Base-by-base conservation (phyloP, 2,113 vertebrate species). In the chimpanzee (Pan troglodytes) region DNA sequence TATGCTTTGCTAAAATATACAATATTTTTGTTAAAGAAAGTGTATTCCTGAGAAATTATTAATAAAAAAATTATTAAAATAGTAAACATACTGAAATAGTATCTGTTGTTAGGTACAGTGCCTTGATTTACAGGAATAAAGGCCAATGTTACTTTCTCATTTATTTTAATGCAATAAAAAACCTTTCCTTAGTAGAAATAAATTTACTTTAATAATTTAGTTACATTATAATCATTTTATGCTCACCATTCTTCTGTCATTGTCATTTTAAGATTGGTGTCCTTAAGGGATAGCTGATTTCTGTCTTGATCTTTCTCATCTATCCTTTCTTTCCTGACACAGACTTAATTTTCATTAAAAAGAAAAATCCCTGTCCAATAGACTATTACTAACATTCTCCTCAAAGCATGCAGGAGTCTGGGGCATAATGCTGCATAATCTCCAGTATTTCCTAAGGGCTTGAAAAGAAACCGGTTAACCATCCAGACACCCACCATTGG, bases 281-380 rank as follows among this genome's bases (percentile, higher is more conserved):
- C 27, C 79, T 89, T 87, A 67, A 94, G 59, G 40, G 64, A 59
- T 12, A 87, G 20, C 35, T 70, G 38, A 13, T 88, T 95, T 92
- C 95, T 79, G 23, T 55, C 78, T 83, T 82, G n/a, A 57, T 78
- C 59, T 88, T 92, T 95, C 83, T 89, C 27, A 72, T 50, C 17
- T 8, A 50, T 72, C 55, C 40, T 92, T 81, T 75, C 30, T 35
- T 92, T 95, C 82, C 32, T 35, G 40, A 94, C 50, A 83, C 1
- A 20, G 27, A 78, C 20, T 83, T 89, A 23, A 92, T 95, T 95
- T 95, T 95, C 57, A 92, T 38, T 88, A 43, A 82, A 72, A 94
- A 97, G 48, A 94, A 97, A 81, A 17, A 86, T 35, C 20, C 3
- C 38, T 78, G 18, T 18, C 35, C 25, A 32, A 30, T 22, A 20